A percentile compares a stretch with the other conserved stretches of the same genome.
Evolutionary conservation across 2,888 invertebrate species (phyloP).

Genomic region (Aleiodes leptofemur): DNA sequence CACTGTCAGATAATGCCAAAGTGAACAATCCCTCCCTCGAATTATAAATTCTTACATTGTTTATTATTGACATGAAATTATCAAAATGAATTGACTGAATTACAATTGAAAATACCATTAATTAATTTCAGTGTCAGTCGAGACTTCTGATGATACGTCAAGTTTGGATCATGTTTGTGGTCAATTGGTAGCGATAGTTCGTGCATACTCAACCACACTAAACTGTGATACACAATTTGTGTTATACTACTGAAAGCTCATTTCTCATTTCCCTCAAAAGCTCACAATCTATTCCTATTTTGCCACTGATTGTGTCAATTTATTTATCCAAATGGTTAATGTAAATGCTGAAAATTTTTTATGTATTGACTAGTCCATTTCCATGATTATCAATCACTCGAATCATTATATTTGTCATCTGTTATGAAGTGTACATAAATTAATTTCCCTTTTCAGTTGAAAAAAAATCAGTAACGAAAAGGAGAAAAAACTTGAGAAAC

Average conservation of each 20-base stretch:
- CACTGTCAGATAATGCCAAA: not conserved
- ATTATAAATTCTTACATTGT: not conserved
- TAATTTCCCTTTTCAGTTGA: too few relatives aligned
- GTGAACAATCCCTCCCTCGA: not conserved
- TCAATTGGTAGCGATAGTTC: slow-evolving; percentile 49
- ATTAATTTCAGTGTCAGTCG: slow-evolving; percentile 11
- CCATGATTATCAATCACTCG: too few relatives aligned
- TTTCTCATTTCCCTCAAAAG: slow-evolving; percentile 12
- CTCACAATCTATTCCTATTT: not conserved
- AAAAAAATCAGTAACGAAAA: too few relatives aligned
- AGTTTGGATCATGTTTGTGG: slow-evolving; percentile 53
- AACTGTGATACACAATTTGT: slow-evolving; percentile 15
- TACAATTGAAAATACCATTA: not conserved
- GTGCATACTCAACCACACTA: slow-evolving; percentile 49
- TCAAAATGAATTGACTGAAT: not conserved
- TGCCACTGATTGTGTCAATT: slow-evolving; percentile 59
- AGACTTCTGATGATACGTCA: slow-evolving; percentile 46
- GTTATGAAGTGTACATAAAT: too few relatives aligned
- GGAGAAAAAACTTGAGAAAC: too few relatives aligned
- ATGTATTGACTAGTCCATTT: too few relatives aligned
- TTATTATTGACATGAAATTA: slow-evolving; percentile 2
- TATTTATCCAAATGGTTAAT: not conserved
- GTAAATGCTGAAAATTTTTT: too few relatives aligned
- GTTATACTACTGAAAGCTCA: slow-evolving; percentile 48
- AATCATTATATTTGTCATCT: too few relatives aligned